Conservation (phyloP, 2,113 vertebrate genomes). For the Bubo scandiacus region DNA sequence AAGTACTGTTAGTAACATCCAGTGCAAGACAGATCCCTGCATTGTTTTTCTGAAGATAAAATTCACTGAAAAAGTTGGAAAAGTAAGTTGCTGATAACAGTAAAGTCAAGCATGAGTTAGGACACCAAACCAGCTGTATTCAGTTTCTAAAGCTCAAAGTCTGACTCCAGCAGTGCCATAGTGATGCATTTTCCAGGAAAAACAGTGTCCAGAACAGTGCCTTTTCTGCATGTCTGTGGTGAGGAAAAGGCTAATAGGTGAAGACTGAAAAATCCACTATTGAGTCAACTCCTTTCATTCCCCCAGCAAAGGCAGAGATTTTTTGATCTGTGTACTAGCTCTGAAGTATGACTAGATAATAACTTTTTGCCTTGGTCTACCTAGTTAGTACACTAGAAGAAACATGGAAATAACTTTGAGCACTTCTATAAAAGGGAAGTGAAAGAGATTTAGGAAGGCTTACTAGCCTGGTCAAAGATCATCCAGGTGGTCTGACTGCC, state of each 20-base stretch:
- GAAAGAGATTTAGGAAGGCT: background rate
- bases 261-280: background rate
- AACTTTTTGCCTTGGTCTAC: background rate
- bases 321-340: background rate
- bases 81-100: constrained; percentile 16
- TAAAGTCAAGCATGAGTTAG: background rate
- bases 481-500: background rate
- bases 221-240: background rate
- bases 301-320: background rate
- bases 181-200: background rate
- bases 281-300: background rate
- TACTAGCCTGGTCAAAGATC: background rate
- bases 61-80: constrained; percentile 68
- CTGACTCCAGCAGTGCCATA: background rate
- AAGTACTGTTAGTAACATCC: constrained; percentile 75
- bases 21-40: constrained; percentile 70
- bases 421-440: background rate
- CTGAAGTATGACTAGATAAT: background rate
- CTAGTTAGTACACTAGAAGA: background rate
- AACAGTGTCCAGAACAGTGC: background rate
- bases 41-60: constrained; percentile 88
- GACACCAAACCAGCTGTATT: background rate
- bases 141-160: background rate
- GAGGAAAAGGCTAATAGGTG: background rate
- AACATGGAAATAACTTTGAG: background rate